phyloP scores from a whole-genome alignment of 2,888 invertebrate species.

The Archips xylosteana region DNA sequence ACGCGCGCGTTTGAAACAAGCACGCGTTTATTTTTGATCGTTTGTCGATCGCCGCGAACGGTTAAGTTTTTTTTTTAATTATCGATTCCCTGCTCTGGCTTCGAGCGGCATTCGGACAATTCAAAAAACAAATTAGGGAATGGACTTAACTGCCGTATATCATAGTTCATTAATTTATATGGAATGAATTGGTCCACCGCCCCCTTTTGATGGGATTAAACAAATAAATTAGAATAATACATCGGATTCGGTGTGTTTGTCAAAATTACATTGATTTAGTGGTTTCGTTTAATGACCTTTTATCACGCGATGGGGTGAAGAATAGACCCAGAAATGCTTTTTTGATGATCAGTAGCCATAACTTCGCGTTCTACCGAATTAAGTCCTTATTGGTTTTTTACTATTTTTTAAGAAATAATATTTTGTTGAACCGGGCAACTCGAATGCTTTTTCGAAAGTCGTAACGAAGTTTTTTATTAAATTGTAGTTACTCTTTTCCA shows the following conservation, averaged over 20 bases:
- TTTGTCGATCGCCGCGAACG: slow-evolving; percentile 35
- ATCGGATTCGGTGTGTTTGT: slow-evolving; percentile 56
- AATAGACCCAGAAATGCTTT: slow-evolving; percentile 35
- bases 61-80: slow-evolving; percentile 26
- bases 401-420: slow-evolving; percentile 1
- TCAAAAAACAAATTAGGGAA: slow-evolving; percentile 39
- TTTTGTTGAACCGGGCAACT: neutral
- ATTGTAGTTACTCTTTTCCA: slow-evolving; percentile 5
- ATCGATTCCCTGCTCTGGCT: slow-evolving; percentile 15
- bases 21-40: slow-evolving; percentile 35
- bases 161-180: slow-evolving; percentile 60
- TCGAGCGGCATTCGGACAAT: slow-evolving; percentile 24
- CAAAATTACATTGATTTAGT: slow-evolving; percentile 72
- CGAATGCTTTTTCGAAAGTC: slow-evolving; percentile 1
- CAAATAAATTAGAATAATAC: slow-evolving; percentile 73
- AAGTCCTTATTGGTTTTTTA: slow-evolving; percentile 13
- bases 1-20: slow-evolving; percentile 34
- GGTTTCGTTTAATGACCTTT: slow-evolving; percentile 58
- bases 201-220: slow-evolving; percentile 65
- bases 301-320: slow-evolving; percentile 65
- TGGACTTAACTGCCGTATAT: slow-evolving; percentile 50
- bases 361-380: slow-evolving; percentile 12
- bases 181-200: slow-evolving; percentile 54
- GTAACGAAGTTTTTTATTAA: slow-evolving; percentile 15
- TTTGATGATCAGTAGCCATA: slow-evolving; percentile 32